These are phyloP conservation scores for Thymelicus acteon DNA, from an alignment of 2,888 invertebrate genomes.

Conservation along the genomic window DNA sequence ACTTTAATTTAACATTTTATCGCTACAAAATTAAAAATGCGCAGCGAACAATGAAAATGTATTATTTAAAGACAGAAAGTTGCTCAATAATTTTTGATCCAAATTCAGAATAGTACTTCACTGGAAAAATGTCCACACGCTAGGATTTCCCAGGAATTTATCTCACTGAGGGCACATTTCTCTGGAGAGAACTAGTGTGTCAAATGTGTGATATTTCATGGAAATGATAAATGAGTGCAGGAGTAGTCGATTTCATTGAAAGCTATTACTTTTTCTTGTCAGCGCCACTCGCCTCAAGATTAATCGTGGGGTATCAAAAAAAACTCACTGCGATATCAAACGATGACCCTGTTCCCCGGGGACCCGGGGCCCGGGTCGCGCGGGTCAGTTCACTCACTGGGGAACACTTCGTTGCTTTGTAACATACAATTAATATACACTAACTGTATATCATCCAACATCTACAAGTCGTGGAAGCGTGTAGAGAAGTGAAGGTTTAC, in stretches of 20 bases:
- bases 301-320: constrained; percentile 10
- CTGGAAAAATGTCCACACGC: background rate
- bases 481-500: background rate
- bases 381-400: background rate
- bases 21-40: no score
- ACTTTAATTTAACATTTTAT: background rate
- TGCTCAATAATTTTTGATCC: no score
- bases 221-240: constrained; percentile 21
- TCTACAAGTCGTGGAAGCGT: background rate
- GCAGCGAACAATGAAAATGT: no score
- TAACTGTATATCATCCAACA: background rate
- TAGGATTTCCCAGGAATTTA: background rate
- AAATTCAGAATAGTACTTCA: no score
- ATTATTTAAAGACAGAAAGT: no score
- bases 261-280: constrained; percentile 27
- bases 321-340: background rate
- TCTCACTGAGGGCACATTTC: constrained; percentile 10
- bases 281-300: constrained; percentile 17
- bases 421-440: background rate
- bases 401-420: no score
- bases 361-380: background rate
- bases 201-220: constrained; percentile 15
- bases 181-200: background rate
- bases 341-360: background rate
- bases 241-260: constrained; percentile 20